Base-by-base conservation (phyloP, 2,888 invertebrate species). In the Polydrusus cervinus region DNA sequence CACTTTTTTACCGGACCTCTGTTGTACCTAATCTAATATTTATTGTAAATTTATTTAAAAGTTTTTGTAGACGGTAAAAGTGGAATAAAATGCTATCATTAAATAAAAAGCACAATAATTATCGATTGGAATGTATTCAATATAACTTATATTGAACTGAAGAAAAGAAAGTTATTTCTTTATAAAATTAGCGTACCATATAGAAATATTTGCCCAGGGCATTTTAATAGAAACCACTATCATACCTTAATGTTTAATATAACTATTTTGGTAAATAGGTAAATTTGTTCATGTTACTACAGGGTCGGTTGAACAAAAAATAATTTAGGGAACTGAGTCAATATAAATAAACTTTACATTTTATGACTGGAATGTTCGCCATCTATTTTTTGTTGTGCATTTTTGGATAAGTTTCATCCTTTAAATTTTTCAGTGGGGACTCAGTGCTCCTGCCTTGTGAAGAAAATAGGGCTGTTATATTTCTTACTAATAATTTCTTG, bases 81-180 rank as follows among this genome's bases (percentile, higher is more conserved):
- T 64, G 45, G 62, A 74, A 69, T 68, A 62, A 62, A 55, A 60
- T 73, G 68, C 62, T 45, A 40, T 40, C 30, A 47, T 45, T 53
- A 60, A 70, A 49, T 67, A 60, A 60, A 73, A 73, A 73, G 45
- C 60, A 73, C 61, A 73, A 73, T 73, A 69, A 40, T 40, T 68
- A 65, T 67, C 67, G 72, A 66, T 73, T 67, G 72, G 66, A 67
- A 73, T 73, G 57, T 73, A 49, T 73, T 67, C 67, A 73, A 61
- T 67, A 61, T 60, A 34, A 57, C 65, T 62, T 62, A 65, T 38
- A 40, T 61, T 49, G 61, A 67, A 73, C 40, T 60, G 67, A 73
- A 61, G 72, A 73, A 61, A 73, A 73, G 72, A 73, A 73, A 73
- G 72, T 73, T 73, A 73, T 73, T 67, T 73, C 51, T 57, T 53